These are phyloP conservation scores for Apostichopus californicus DNA, from an alignment of 35 echinoderm and acorn worm genomes.

Conservation along the genomic window DNA sequence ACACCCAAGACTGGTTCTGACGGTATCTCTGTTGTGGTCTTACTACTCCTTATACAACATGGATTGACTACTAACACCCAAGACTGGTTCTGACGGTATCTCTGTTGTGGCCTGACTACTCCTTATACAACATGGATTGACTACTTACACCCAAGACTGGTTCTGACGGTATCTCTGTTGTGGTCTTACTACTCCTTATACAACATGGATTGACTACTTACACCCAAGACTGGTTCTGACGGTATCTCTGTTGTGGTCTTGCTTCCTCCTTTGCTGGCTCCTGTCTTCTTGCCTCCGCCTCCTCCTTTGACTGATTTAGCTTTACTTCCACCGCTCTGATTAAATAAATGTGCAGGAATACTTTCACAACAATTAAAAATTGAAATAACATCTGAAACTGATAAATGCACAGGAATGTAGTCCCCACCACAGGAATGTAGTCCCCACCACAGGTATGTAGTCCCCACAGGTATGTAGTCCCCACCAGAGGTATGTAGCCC, in stretches of 20 bases:
- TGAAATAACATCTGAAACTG: not conserved
- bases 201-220: no score
- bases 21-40: no score
- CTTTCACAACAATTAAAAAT: not conserved
- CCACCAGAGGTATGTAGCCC: no score
- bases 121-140: not conserved
- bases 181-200: no score
- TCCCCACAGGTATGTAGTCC: no score
- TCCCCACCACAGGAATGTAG: no score
- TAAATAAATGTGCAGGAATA: not conserved
- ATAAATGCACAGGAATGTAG: not conserved
- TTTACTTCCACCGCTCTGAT: not conserved
- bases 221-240: no score
- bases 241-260: not conserved
- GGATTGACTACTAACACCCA: no score
- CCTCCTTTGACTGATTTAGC: constrained; percentile 49
- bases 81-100: constrained; percentile 49
- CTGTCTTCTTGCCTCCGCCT: constrained; percentile 67
- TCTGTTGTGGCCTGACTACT: no score
- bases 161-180: not conserved
- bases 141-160: not conserved
- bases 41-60: not conserved
- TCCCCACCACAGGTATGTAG: no score
- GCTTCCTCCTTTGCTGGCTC: constrained; percentile 7
- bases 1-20: no score